Percentiles rank a stretch among this genome's conserved stretches.
Conservation (phyloP, 2,888 invertebrate species). For the Lycaena phlaeas region DNA sequence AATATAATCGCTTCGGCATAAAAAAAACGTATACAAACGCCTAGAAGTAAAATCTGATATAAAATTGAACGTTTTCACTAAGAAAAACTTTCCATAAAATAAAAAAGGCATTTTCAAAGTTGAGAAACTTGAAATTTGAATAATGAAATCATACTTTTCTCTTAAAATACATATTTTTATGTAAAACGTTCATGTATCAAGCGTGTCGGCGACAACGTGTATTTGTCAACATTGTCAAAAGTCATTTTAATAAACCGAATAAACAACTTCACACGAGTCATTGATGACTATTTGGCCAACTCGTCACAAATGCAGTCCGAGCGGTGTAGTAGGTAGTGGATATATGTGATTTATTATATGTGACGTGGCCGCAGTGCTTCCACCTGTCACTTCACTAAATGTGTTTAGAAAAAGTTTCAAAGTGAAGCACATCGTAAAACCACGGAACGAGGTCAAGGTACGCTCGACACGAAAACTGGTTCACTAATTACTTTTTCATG, state of each 20-base stretch:
- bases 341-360: constrained; percentile 25
- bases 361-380: constrained; percentile 27
- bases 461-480: constrained; percentile 54
- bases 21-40: too few species aligned
- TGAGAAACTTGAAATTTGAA: too few species aligned
- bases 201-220: neutral
- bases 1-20: too few species aligned
- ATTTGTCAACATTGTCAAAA: neutral
- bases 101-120: too few species aligned
- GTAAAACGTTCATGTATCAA: too few species aligned
- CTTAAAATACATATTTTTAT: too few species aligned
- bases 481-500: constrained; percentile 54
- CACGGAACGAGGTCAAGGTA: constrained; percentile 62
- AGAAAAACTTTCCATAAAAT: too few species aligned
- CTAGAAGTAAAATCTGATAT: too few species aligned
- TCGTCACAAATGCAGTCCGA: neutral
- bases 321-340: neutral
- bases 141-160: too few species aligned
- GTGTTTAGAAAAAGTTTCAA: constrained; percentile 45
- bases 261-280: neutral
- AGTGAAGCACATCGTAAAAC: constrained; percentile 49
- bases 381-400: constrained; percentile 41
- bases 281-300: neutral
- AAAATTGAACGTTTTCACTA: too few species aligned
- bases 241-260: neutral